Conservation (phyloP, 1,140 invertebrate genomes). For the Psilanteris sp. region DNA sequence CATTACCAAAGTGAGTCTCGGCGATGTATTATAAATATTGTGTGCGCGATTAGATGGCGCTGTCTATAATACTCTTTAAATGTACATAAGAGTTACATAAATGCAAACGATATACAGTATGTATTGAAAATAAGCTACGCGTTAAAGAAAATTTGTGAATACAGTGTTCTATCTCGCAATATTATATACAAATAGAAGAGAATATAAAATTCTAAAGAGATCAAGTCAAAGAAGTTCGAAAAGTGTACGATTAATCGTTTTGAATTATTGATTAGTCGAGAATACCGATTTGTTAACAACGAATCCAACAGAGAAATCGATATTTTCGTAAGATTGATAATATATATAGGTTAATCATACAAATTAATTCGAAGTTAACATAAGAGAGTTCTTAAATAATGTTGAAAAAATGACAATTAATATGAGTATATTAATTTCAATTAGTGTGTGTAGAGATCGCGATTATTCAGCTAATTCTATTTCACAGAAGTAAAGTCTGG, state of each 20-base stretch:
- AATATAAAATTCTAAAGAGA: conserved; percentile 59
- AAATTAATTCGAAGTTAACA: conserved; percentile 26
- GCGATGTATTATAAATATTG: conserved; percentile 28
- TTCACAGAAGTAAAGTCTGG: conserved; percentile 25
- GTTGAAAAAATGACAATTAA: conserved; percentile 35
- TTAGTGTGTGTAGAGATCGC: conserved; percentile 41
- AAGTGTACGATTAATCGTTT: conserved; percentile 57
- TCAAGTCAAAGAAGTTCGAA: conserved; percentile 38
- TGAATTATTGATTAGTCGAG: conserved; percentile 56
- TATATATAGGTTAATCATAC: conserved; percentile 57
- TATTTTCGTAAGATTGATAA: conserved; percentile 63
- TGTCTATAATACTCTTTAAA: conserved; percentile 62
- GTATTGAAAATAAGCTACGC: conserved; percentile 39
- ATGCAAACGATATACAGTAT: conserved; percentile 44
- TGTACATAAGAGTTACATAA: conserved; percentile 55
- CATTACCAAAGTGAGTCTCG: conserved; percentile 3
- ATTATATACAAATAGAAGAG: conserved; percentile 48
- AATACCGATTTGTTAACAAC: conserved; percentile 57
- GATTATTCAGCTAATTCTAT: conserved; percentile 22
- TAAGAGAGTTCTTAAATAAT: conserved; percentile 57
- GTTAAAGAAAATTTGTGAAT: conserved; percentile 58
- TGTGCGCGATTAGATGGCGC: conserved; percentile 38
- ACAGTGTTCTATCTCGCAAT: conserved; percentile 54
- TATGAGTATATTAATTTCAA: conserved; percentile 41
- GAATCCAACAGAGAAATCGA: conserved; percentile 47